Percentiles rank a stretch among this genome's conserved stretches.
Evolutionary conservation across 2,888 invertebrate species (phyloP).

Genomic region (Amblyjoppa fuscipennis): DNA sequence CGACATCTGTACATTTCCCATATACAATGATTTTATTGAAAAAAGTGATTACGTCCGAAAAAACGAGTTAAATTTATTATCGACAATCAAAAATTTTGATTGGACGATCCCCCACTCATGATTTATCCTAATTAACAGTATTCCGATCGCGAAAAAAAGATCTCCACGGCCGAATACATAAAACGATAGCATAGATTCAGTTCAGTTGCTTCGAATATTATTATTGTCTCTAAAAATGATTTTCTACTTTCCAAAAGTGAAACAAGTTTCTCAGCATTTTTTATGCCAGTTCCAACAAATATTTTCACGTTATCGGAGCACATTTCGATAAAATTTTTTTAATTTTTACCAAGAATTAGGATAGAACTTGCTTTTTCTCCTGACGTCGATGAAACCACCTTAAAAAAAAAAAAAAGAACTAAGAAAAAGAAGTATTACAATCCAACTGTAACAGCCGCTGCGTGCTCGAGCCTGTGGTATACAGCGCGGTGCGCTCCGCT

Average conservation of each 20-base stretch:
- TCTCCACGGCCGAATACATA: background rate
- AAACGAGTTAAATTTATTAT: background rate
- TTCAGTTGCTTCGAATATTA: background rate
- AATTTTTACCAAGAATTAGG: background rate
- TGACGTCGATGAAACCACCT: background rate
- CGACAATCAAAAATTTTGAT: background rate
- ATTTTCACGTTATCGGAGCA: background rate
- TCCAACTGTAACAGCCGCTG: background rate
- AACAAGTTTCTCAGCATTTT: background rate
- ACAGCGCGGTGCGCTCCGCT: background rate
- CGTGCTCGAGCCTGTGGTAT: background rate
- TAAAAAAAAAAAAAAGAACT: background rate
- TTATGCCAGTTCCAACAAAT: background rate
- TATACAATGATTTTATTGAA: background rate
- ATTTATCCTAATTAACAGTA: background rate
- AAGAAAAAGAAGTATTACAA: background rate
- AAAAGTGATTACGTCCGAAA: background rate
- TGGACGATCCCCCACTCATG: background rate
- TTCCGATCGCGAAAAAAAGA: background rate
- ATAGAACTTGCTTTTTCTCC: background rate
- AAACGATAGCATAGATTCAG: background rate
- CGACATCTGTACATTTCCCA: background rate
- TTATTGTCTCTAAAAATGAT: background rate
- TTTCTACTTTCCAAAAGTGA: background rate
- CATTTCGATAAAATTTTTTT: background rate